Conservation (phyloP, 2,113 vertebrate genomes). For the Cephalophus harveyi region DNA sequence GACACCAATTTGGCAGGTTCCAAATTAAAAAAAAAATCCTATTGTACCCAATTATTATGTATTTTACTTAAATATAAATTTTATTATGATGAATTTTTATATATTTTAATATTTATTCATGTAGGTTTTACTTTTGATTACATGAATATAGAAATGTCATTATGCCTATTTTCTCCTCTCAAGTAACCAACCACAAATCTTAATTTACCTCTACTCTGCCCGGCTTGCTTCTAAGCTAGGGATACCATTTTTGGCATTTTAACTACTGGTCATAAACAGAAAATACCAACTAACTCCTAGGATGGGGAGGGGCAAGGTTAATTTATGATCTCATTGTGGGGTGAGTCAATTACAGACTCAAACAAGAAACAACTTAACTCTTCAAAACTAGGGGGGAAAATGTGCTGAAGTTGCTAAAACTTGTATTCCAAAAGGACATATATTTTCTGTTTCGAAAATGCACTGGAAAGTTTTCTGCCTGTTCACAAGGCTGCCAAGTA, state of each 20-base stretch:
- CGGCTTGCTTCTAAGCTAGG: not conserved
- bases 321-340: slow-evolving; percentile 2
- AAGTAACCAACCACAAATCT: not conserved
- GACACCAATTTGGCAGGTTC: not conserved
- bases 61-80: not conserved
- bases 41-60: not conserved
- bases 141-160: not conserved
- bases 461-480: not conserved
- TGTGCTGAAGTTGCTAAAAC: not conserved
- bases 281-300: not conserved
- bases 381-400: not conserved
- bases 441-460: not conserved
- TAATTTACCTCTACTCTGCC: not conserved
- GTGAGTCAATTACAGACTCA: not conserved
- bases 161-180: not conserved
- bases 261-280: slow-evolving; percentile 10
- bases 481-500: not conserved
- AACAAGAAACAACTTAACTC: not conserved
- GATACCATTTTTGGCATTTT: not conserved
- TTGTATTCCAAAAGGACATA: not conserved
- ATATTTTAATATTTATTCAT: not conserved
- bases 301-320: not conserved
- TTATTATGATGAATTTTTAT: not conserved
- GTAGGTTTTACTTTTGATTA: not conserved
- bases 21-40: not conserved